Evolutionary conservation across 2,113 vertebrate genomes (phyloP), one percentile per base, ranked within the genome.

Genomic region (Oncorhynchus tshawytscha): DNA sequence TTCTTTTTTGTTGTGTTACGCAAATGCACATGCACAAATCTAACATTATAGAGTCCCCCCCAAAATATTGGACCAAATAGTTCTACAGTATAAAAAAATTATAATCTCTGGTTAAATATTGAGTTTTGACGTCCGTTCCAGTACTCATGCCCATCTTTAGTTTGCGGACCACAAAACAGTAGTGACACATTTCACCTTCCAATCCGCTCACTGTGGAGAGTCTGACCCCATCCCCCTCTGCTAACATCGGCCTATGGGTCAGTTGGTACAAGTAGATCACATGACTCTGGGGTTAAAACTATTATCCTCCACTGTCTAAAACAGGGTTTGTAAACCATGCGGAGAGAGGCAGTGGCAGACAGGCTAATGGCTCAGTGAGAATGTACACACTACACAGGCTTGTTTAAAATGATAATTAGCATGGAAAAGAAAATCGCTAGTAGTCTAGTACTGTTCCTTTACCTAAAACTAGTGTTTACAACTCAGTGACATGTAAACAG

Each of bases 271-370:
- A 51, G 20, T 0, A 12, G 27, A 59, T 75, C 82, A 80, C 62
- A 29, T 84, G 79, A 76, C 11, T 27, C 51, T 24, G 64, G 69
- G 31, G 72, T 64, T 76, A 9, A 86, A 84, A 22, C 70, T 9
- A 54, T 74, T 66, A 65, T 60, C 72, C 59, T n/a, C 45, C 45
- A 45, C 51, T 45, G 45, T 80, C 73, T 72, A 59, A 75, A 80
- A 68, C 62, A 67, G 27, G 45, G 45, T 57, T 70, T 57, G 39
- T 71, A 54, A 74, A 71, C 59, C 5, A 24, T 16, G 24, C 13
- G 4, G 48, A 8, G 25, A 24, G 2, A 25, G 65, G 12, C 59
- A 16, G 59, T 9, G n/a, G 16, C 51, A 12, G 65, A 31, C 25
- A 67, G 11, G 24, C 25, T 66, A 66, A 66, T 13, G 29, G 25